These are phyloP conservation scores for Sinopyrophorus schimmeli DNA, from an alignment of 2,888 invertebrate species.

Conservation along the genomic window DNA sequence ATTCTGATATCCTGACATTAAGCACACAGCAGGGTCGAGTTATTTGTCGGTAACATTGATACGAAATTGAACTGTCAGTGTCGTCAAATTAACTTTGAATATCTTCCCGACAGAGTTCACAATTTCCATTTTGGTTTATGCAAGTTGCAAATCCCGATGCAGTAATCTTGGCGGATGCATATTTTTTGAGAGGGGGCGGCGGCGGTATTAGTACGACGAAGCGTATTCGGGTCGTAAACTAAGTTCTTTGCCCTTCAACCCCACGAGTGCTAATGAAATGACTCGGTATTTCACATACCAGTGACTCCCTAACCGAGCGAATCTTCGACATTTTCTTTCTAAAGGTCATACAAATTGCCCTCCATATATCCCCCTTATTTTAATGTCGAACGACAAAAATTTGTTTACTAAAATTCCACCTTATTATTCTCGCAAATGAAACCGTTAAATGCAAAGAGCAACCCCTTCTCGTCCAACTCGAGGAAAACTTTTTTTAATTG, in stretches of 20 bases:
- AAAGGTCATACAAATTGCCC: conserved; percentile 30
- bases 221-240: conserved; percentile 24
- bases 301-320: conserved; percentile 36
- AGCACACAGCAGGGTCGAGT: conserved; percentile 4
- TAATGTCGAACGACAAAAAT: no score
- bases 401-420: no score
- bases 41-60: conserved; percentile 9
- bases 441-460: no score
- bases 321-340: conserved; percentile 37
- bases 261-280: conserved; percentile 27
- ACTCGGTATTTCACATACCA: conserved; percentile 39
- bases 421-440: no score
- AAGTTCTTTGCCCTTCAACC: conserved; percentile 20
- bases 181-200: background rate
- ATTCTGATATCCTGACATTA: no score
- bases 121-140: background rate
- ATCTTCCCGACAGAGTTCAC: conserved; percentile 3
- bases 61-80: conserved; percentile 20
- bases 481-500: no score
- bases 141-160: conserved; percentile 8
- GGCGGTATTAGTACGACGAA: conserved; percentile 16
- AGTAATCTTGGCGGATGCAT: background rate
- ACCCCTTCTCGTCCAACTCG: no score
- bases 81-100: conserved; percentile 14
- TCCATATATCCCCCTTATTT: no score